These are phyloP conservation scores for Eutolmus rufibarbis DNA, from an alignment of 2,888 invertebrate genomes.

Conservation along the genomic window DNA sequence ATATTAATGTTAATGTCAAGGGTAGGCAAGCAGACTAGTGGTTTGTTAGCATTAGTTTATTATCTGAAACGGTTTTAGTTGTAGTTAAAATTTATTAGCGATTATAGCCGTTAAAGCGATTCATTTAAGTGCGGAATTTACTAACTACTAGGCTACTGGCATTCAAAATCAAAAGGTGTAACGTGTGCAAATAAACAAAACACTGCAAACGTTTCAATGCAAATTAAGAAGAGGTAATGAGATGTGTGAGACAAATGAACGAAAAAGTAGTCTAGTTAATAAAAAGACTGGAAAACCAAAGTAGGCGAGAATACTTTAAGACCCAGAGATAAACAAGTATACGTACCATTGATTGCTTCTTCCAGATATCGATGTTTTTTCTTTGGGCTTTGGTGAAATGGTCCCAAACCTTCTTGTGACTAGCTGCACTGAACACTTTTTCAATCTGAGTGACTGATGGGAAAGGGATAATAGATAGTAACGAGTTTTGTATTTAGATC, in stretches of 20 bases:
- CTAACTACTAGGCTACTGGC: neutral
- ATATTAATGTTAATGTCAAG: neutral
- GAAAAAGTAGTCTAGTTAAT: neutral
- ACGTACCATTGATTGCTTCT: conserved; percentile 94
- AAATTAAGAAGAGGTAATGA: neutral
- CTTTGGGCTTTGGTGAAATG: conserved; percentile 99
- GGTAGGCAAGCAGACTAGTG: neutral
- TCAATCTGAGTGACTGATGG: conserved; percentile 97
- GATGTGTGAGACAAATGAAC: neutral
- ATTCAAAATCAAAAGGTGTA: neutral
- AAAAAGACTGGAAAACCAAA: neutral
- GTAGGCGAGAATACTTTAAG: conserved; percentile 3
- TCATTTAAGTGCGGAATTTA: neutral
- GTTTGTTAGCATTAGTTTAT: neutral
- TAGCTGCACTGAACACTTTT: conserved; percentile 94
- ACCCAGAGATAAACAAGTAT: conserved; percentile 13
- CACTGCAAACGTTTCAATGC: neutral
- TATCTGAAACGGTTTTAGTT: neutral
- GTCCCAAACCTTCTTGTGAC: conserved; percentile 99
- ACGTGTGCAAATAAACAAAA: neutral
- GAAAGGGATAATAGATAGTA: conserved; percentile 60
- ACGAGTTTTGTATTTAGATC: conserved; percentile 49
- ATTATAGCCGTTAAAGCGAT: neutral
- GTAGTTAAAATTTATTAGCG: neutral
- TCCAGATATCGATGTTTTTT: conserved; percentile 98